Base-by-base conservation (phyloP, 1,140 invertebrate genomes). In the Anastrepha obliqua region DNA sequence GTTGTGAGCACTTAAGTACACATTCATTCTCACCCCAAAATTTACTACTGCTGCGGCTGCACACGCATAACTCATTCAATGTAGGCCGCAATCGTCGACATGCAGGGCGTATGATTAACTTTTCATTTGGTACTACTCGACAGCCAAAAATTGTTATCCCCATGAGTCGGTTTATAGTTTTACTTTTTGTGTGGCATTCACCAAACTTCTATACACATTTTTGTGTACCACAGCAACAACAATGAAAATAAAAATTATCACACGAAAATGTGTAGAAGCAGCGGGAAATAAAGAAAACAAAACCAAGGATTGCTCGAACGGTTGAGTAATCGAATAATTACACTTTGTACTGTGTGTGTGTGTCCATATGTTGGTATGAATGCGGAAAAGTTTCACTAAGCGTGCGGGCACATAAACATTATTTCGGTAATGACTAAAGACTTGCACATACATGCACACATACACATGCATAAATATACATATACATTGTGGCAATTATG, bases 321-420 rank as follows among this genome's bases (percentile, higher is more conserved):
- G 39, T 39, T n/a, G 42, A 74, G 4, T 74, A 74, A 74, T 44
- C 39, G 67, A 15, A 47, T 11, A 42, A 42, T 11, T 44, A 70
- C 51, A 55, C 51, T 3, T 6, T 1, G 51, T 74, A 42, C 42
- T 7, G 11, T 70, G 65, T 39, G 29, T 11, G 15, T 70, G 8
- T 62, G 9, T 62, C 9, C 60, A 62, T 17, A n/a, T 7, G 42
- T 47, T 74, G 67, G 42, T 44, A 47, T 67, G 64, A 67, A 67
- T 74, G 67, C 67, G 67, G 67, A 74, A 74, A n/a, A 74, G 7
- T 39, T 42, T 2, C 15, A 44, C 15, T 47, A 47, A 74, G 67
- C 67, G 67, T 74, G 67, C 67, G 67, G 44, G 67, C 67, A 74
- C 44, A 74, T 74, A 74, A 74, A 74, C 17, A 47, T n/a, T 74